Evolutionary conservation across 2,113 vertebrate species (phyloP), one percentile per base, ranked within the genome.

Genomic region (Rousettus leschenaultii): DNA sequence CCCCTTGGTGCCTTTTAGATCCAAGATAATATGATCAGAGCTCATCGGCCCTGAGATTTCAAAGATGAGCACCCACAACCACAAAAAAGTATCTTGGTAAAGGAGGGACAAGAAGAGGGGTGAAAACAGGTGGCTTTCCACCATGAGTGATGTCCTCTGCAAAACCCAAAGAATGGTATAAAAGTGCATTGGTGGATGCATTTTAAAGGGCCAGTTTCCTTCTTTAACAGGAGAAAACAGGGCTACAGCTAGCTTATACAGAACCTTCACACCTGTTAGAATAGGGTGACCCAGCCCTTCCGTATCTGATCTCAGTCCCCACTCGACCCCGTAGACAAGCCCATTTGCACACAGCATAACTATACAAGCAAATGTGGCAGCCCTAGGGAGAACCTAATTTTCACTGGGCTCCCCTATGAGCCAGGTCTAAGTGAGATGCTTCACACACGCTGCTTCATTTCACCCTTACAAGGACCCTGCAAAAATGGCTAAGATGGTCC

Each of bases 61-160:
- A 91, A 89, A 95, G 66, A n/a, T 13, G 3, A 12, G 10, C 55
- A 59, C 45, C 24, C 3, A 53, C 43, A 57, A 57, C 43, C 89
- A 84, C 43, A 28, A 73, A 48, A 48, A 63, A 65, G 55, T 28
- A 14, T 79, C 43, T 80, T 6, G 0, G 33, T 63, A 38, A 57
- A 86, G 82, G 28, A 8, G 9, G 28, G 4, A 2, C 12, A 26
- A 61, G 19, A 43, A 15, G 63, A 38, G 11, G 43, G 45, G 26
- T 79, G 28, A 68, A 88, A 68, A 48, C 85, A 9, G 68, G 88
- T 82, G 85, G 38, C 48, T 89, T 95, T 87, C 95, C 89, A 57
- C 70, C 59, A 59, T 8, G n/a, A 57, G 74, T 45, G 35, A 26
- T 1, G 48, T 73, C 66, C n/a, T 68, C 65, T 43, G 61, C 61